Percentiles rank a stretch among this genome's conserved stretches.
These are phyloP conservation scores for Mimas tiliae DNA, from an alignment of 2,888 invertebrate genomes.

Conservation along the genomic window DNA sequence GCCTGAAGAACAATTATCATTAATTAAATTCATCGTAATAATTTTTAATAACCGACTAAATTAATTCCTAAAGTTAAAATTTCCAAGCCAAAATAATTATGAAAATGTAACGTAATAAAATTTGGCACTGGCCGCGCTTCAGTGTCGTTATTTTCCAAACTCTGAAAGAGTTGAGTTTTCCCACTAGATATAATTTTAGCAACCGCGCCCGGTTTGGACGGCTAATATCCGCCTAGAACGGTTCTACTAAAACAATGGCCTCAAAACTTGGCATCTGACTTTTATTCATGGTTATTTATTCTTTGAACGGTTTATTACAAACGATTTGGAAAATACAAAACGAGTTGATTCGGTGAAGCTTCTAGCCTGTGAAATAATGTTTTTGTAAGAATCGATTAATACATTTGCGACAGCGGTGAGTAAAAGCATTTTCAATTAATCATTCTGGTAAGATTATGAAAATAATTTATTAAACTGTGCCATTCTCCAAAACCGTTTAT, in stretches of 20 bases:
- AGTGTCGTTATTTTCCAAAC: slow-evolving; percentile 44
- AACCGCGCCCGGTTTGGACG: slow-evolving; percentile 29
- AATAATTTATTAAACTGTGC: not conserved
- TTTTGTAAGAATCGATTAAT: not conserved
- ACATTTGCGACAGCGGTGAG: not conserved
- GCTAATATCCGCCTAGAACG: slow-evolving; percentile 39
- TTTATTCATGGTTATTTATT: slow-evolving; percentile 34
- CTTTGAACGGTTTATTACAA: slow-evolving; percentile 22
- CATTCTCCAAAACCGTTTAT: slow-evolving; percentile 10
- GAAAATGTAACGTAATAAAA: slow-evolving; percentile 22
- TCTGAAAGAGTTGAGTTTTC: slow-evolving; percentile 34
- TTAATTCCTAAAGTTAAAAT: slow-evolving; percentile 6
- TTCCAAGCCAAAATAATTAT: slow-evolving; percentile 24
- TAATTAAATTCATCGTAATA: slow-evolving; percentile 13
- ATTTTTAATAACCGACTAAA: not conserved
- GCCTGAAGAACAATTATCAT: not conserved
- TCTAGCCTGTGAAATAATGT: not conserved
- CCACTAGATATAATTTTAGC: slow-evolving; percentile 32
- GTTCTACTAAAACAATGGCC: slow-evolving; percentile 39
- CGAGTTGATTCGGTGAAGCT: not conserved
- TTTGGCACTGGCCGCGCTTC: slow-evolving; percentile 10
- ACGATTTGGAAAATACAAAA: slow-evolving; percentile 13
- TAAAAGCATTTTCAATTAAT: slow-evolving; percentile 19
- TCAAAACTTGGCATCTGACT: slow-evolving; percentile 31
- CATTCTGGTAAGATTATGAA: not conserved